Conservation (phyloP, 2,113 vertebrate species). For the Tragulus kanchil region DNA sequence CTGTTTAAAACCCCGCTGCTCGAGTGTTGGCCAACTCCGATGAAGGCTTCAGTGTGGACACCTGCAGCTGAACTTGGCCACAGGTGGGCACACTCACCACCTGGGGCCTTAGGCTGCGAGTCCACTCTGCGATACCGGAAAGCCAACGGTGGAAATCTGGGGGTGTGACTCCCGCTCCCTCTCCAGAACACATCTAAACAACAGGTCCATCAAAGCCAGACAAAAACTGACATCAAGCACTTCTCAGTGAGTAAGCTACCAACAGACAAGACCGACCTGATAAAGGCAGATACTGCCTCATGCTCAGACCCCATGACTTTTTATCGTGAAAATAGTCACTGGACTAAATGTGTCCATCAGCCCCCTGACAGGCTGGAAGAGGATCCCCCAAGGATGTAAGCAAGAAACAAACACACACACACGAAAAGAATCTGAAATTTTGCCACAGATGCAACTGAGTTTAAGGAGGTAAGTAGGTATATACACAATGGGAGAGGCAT, state of each 20-base stretch:
- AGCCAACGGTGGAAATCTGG: background rate
- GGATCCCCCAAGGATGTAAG: background rate
- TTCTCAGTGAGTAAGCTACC: background rate
- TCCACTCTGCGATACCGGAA: background rate
- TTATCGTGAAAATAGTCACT: background rate
- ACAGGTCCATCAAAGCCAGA: background rate
- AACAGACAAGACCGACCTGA: background rate
- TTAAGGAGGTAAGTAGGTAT: constrained; percentile 78
- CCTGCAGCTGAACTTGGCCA: background rate
- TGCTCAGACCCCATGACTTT: background rate
- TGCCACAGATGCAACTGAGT: background rate
- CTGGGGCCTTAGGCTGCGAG: background rate
- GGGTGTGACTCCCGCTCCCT: background rate
- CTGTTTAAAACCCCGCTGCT: background rate
- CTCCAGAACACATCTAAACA: background rate
- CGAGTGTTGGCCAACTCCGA: background rate
- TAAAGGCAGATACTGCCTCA: background rate
- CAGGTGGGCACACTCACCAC: fast-evolving
- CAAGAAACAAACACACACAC: background rate
- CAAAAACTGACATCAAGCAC: background rate
- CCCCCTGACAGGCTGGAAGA: background rate
- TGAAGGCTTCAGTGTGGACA: fast-evolving
- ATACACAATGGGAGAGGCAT: constrained; percentile 81
- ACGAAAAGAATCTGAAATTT: background rate
- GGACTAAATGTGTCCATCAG: background rate